Base-by-base conservation (phyloP, 2,113 vertebrate species). In the Pipra filicauda region DNA sequence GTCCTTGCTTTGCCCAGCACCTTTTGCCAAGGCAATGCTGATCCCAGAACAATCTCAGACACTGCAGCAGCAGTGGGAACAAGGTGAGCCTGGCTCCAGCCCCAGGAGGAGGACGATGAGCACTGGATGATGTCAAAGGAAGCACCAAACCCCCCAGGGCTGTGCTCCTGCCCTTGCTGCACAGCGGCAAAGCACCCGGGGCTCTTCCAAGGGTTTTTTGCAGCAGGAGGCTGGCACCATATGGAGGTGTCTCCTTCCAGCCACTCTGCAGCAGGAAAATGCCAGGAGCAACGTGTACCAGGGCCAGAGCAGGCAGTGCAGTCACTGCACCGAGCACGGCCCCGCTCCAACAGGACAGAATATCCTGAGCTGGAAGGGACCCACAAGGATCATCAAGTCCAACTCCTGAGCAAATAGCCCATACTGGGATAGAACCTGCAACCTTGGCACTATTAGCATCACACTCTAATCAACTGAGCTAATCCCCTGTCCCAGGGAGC, bases 101-200 rank as follows among this genome's bases (percentile, higher is more conserved):
- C 59, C 30, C 1, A 44, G 57, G 5, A 72, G 33, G 43, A 88
- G 35, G 49, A 55, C 0, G 0, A 54, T 0, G 6, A 72, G 55
- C 69, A 7, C 31, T 3, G 33, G 64, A 26, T 49, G 22, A 33
- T 3, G 16, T 20, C 37, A 71, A 79, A 76, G 49, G 75, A 76
- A 84, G 43, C 23, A 22, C 22, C 46, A 33, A 39, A 17, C 4
- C 46, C 59, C 30, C 26, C 15, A 27, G 83, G 17, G n/a, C 48
- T 67, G 33, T 51, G 46, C 58, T 0, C 0, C 31, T 4, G 11
- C 26, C 59, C 65, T 35, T 88, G 76, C 88, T 90, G 72, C 85
- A 80, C 65, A 77, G 65, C 66, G 72, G 76, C 57, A 57, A 7
- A 78, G 41, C 9, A 57, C 30, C 52, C 1, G 0, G 46, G 75